Percentiles rank a stretch among this genome's conserved stretches.
These are phyloP conservation scores for Aphidius colemani DNA, from an alignment of 2,888 invertebrate genomes.

Conservation along the genomic window DNA sequence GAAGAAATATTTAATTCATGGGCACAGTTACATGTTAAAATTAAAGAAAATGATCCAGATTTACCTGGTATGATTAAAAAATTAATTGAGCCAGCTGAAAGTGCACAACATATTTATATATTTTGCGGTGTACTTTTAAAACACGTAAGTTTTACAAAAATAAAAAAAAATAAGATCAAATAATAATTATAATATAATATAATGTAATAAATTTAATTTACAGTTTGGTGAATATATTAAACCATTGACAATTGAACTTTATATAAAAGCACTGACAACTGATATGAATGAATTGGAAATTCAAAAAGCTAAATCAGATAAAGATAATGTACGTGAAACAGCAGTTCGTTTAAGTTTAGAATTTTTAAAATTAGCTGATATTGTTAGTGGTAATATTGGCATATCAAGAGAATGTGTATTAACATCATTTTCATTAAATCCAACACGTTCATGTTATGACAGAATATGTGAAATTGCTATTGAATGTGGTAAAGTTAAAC, in stretches of 20 bases:
- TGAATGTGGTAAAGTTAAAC: conserved; percentile 61
- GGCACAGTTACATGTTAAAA: conserved; percentile 54
- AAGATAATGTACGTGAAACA: conserved; percentile 63
- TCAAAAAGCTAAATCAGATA: conserved; percentile 65
- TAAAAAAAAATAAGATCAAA: neutral
- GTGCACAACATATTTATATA: conserved; percentile 71
- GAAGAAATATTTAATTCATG: conserved; percentile 57
- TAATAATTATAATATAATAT: neutral
- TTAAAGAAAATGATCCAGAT: conserved; percentile 49
- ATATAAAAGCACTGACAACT: conserved; percentile 74
- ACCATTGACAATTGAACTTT: conserved; percentile 73
- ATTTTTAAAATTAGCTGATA: conserved; percentile 69
- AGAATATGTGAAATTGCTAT: conserved; percentile 64
- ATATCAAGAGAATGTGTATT: conserved; percentile 73
- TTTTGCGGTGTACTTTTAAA: conserved; percentile 63
- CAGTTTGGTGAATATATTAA: conserved; percentile 66
- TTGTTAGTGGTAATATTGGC: conserved; percentile 65
- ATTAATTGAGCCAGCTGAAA: conserved; percentile 65
- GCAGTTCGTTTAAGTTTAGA: conserved; percentile 65
- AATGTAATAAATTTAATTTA: conserved; percentile 32
- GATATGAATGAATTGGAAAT: conserved; percentile 78
- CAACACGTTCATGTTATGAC: conserved; percentile 67
- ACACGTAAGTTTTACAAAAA: conserved; percentile 51
- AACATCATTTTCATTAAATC: conserved; percentile 77
- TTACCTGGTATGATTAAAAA: conserved; percentile 59